Percentiles rank a stretch among this genome's conserved stretches.
Evolutionary conservation across 2,113 vertebrate genomes (phyloP).

Genomic region (Pseudonaja textilis): DNA sequence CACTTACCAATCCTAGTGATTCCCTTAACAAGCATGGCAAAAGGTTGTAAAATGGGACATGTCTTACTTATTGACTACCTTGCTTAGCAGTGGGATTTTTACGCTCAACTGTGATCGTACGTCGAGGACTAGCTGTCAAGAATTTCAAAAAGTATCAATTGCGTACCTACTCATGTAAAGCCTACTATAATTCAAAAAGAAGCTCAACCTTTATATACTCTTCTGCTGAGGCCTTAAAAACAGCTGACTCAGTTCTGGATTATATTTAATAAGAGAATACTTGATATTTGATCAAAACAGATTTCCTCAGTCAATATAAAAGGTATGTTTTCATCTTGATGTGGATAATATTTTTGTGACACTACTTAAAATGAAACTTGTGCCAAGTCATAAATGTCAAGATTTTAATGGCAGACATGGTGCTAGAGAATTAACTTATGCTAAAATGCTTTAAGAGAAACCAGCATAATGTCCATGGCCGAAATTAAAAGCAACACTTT

Average conservation of each 20-base stretch:
- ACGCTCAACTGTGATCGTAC: background rate
- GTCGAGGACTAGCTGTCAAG: background rate
- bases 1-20: background rate
- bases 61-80: background rate
- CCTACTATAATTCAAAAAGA: background rate
- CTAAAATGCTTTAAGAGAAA: background rate
- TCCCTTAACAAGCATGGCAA: background rate
- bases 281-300: background rate
- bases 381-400: slow-evolving; percentile 9
- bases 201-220: background rate
- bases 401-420: background rate
- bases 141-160: background rate
- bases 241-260: background rate
- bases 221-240: background rate
- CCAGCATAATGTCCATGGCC: background rate
- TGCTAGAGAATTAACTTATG: background rate
- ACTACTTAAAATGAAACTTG: background rate
- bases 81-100: background rate
- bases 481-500: background rate
- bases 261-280: background rate
- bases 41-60: background rate
- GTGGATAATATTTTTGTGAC: background rate
- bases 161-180: background rate
- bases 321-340: background rate
- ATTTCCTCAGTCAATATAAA: background rate